Percentiles rank a stretch among this genome's conserved stretches.
These are phyloP conservation scores for Drosophila colorata DNA, from an alignment of 2,888 invertebrate species.

Conservation along the genomic window DNA sequence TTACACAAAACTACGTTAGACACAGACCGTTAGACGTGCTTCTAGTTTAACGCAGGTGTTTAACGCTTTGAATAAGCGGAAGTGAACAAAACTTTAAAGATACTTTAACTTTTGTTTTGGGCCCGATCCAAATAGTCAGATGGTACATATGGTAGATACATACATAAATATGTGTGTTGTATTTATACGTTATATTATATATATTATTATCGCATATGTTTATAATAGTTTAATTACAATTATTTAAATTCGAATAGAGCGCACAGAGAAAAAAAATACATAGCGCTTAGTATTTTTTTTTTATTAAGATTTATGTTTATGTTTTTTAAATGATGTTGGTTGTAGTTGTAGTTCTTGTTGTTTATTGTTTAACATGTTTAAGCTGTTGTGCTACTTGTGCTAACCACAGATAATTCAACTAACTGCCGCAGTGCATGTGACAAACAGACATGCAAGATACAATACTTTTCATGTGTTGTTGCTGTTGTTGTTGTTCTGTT, in stretches of 20 bases:
- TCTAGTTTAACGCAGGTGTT: slow-evolving; percentile 26
- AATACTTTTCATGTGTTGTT: slow-evolving; percentile 52
- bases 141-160: slow-evolving; percentile 41
- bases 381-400: slow-evolving; percentile 51
- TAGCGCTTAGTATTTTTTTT: slow-evolving; percentile 70
- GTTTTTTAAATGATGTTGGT: slow-evolving; percentile 11
- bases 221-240: slow-evolving; percentile 65
- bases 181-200: slow-evolving; percentile 42
- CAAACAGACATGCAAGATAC: slow-evolving; percentile 44
- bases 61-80: slow-evolving; percentile 34
- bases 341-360: slow-evolving; percentile 13
- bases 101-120: slow-evolving; percentile 26
- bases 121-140: slow-evolving; percentile 38
- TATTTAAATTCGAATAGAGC: slow-evolving; percentile 78
- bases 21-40: slow-evolving; percentile 64
- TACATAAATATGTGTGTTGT: slow-evolving; percentile 29
- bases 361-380: slow-evolving; percentile 37
- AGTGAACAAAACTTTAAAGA: slow-evolving; percentile 40
- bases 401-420: slow-evolving; percentile 62
- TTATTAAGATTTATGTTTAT: slow-evolving; percentile 13
- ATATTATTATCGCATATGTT: slow-evolving; percentile 53
- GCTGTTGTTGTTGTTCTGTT: slow-evolving; percentile 8
- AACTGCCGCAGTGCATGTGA: slow-evolving; percentile 48
- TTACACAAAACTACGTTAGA: slow-evolving; percentile 29
- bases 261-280: slow-evolving; percentile 62